Evolutionary conservation across 2,113 vertebrate species (phyloP), one percentile per base, ranked within the genome.

Genomic region (Lepus europaeus): DNA sequence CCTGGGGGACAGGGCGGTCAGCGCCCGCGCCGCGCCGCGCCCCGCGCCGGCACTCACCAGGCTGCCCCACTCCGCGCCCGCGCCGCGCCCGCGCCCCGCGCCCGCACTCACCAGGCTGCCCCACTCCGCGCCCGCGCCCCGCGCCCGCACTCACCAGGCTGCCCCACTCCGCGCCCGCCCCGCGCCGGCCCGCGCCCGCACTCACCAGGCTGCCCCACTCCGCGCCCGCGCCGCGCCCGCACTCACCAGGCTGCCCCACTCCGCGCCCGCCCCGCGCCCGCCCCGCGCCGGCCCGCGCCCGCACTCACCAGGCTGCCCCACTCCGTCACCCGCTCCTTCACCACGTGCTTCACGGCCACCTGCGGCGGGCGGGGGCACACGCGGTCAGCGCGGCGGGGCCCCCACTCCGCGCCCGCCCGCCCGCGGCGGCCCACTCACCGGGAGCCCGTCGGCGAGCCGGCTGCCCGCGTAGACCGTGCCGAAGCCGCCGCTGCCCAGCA

Each of bases 281-380:
- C 12, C 11, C 22, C 36, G 12, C 0, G 9, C 12, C 51, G 0
- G 39, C 29, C 53, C 36, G 6, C 23, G 36, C 80, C 36, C n/a
- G 11, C 49, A 87, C 99, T 99, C 98, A 99, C 99, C 90, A 99
- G 97, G 17, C 99, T 98, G 93, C 99, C 99, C 99, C 99, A 99
- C 96, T 99, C 99, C 0, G 99, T 99, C 92, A 99, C 99, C 78
- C 99, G 96, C 94, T 99, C 99, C 98, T 99, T 99, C 2, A 99
- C 98, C 66, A 99, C 99, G 95, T 99, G 99, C 96, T 99, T 99
- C 90, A 99, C 99, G 6, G 99, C 99, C 31, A 99, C 99, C 99
- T 99, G 87, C 51, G 11, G 66, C 83, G 51, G 11, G 66, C 78
- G 74, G 92, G 68, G 56, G 39, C 66, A 25, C 59, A 56, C 19